These are phyloP conservation scores for Dascyllus trimaculatus DNA, from an alignment of 2,113 vertebrate genomes.

Conservation along the genomic window DNA sequence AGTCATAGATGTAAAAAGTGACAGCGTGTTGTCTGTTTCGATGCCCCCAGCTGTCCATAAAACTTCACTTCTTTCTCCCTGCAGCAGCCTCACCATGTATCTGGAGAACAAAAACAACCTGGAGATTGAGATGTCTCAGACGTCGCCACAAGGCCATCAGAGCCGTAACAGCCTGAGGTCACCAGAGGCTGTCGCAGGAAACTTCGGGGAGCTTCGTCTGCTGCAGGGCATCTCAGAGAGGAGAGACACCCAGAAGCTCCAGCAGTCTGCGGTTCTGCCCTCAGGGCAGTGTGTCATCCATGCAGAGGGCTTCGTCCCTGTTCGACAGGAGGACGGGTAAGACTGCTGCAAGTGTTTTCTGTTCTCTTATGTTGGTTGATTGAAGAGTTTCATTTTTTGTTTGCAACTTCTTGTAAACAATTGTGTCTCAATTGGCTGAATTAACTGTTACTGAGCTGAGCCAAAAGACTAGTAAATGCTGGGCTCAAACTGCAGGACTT, in stretches of 20 bases:
- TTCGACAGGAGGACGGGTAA: constrained; percentile 81
- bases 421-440: neutral
- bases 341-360: neutral
- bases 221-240: constrained; percentile 87
- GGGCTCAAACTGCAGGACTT: no score
- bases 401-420: neutral
- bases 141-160: constrained; percentile 73
- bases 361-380: neutral
- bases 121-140: constrained; percentile 88
- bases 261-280: constrained; percentile 76
- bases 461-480: no score
- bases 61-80: neutral
- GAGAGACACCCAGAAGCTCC: constrained; percentile 82
- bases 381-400: neutral
- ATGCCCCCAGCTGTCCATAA: neutral
- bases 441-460: neutral
- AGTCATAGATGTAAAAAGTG: neutral
- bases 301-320: constrained; percentile 66
- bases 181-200: constrained; percentile 74
- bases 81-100: constrained; percentile 83
- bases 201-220: constrained; percentile 86
- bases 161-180: constrained; percentile 71
- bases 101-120: constrained; percentile 88
- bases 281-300: constrained; percentile 81
- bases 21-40: no score